Conservation (phyloP, 2,888 invertebrate genomes). For the Synanthedon formicaeformis region DNA sequence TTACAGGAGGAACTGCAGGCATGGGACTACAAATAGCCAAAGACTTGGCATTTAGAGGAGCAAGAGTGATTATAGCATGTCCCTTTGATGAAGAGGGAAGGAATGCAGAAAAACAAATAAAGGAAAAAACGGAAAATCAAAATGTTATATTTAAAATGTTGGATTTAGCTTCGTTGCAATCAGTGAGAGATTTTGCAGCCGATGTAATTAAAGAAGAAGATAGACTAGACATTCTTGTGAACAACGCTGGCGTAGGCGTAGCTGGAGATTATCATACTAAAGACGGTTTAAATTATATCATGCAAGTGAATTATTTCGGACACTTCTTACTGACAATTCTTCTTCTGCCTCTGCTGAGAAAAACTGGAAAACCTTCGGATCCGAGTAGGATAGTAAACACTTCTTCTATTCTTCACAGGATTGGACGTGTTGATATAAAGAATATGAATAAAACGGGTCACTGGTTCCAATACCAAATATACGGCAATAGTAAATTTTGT, state of each 20-base stretch:
- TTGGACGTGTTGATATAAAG: conserved; percentile 76
- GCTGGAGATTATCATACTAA: conserved; percentile 73
- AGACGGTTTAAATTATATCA: conserved; percentile 87
- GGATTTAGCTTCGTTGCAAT: conserved; percentile 80
- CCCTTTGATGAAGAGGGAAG: conserved; percentile 48
- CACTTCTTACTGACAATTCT: conserved; percentile 92
- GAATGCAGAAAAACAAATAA: conserved; percentile 69
- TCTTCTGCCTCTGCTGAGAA: conserved; percentile 82
- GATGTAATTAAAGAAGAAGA: conserved; percentile 78
- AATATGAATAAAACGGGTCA: conserved; percentile 74
- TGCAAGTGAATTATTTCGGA: conserved; percentile 95
- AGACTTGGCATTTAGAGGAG: conserved; percentile 51
- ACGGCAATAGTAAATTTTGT: conserved; percentile 77
- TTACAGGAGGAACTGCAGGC: conserved; percentile 54
- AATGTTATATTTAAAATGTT: conserved; percentile 78
- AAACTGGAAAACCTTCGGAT: conserved; percentile 55
- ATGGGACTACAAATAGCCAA: conserved; percentile 52
- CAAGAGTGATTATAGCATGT: conserved; percentile 51
- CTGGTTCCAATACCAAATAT: conserved; percentile 58
- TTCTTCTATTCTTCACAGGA: conserved; percentile 79
- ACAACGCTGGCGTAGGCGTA: conserved; percentile 87
- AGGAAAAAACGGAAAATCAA: conserved; percentile 74
- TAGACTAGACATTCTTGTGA: conserved; percentile 84
- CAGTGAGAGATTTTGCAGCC: conserved; percentile 83
- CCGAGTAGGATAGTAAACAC: conserved; percentile 83